A percentile compares a stretch with the other conserved stretches of the same genome.
phyloP scores from a whole-genome alignment of 2,113 vertebrate genomes.

The Microtus richardsoni region DNA sequence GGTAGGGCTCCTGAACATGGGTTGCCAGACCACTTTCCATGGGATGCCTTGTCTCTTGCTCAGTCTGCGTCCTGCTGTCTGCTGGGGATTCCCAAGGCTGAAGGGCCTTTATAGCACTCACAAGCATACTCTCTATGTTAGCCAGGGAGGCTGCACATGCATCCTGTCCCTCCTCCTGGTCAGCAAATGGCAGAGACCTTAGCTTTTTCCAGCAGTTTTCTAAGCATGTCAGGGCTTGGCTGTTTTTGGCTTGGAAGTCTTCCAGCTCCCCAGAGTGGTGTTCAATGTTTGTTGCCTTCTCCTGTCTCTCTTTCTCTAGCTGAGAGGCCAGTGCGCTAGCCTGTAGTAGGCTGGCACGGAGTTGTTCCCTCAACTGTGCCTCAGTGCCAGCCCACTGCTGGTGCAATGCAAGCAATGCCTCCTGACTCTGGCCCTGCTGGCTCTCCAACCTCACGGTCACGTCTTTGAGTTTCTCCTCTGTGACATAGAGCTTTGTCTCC shows the following conservation, averaged over 20 bases:
- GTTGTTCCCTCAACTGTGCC: conserved; percentile 87
- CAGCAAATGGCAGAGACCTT: conserved; percentile 84
- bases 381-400: conserved; percentile 88
- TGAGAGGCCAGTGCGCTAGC: conserved; percentile 86
- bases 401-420: conserved; percentile 84
- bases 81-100: conserved; percentile 73
- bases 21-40: accelerated
- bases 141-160: conserved; percentile 85
- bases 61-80: conserved; percentile 38
- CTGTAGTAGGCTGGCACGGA: conserved; percentile 89
- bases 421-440: conserved; percentile 87
- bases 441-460: conserved; percentile 92
- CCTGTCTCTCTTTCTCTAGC: conserved; percentile 85
- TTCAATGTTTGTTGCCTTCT: conserved; percentile 77
- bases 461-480: conserved; percentile 94
- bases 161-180: conserved; percentile 82
- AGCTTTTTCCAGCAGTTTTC: conserved; percentile 92
- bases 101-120: conserved; percentile 88
- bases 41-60: not conserved
- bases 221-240: conserved; percentile 90
- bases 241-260: conserved; percentile 87
- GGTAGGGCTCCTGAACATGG: conserved; percentile 5
- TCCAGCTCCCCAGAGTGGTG: conserved; percentile 81
- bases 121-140: conserved; percentile 88
- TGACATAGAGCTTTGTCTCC: conserved; percentile 94